Conservation (phyloP, 1,140 invertebrate genomes). For the Leptinotarsa lineolata region DNA sequence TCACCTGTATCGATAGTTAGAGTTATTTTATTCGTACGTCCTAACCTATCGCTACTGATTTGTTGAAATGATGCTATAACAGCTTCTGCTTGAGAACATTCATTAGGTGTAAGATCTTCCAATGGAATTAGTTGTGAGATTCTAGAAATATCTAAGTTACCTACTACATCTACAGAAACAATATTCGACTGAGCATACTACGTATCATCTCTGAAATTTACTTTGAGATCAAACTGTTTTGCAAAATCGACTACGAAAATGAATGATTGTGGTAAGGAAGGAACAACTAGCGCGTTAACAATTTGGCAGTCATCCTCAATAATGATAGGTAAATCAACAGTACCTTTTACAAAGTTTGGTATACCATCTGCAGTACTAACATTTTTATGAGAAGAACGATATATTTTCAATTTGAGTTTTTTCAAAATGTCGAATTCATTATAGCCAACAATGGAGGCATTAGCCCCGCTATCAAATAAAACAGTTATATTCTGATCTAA, state of each 20-base stretch:
- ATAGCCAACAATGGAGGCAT: background rate
- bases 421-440: background rate
- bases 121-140: too few species aligned
- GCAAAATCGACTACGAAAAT: constrained; percentile 15
- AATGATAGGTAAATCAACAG: constrained; percentile 5
- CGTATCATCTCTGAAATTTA: constrained; percentile 18
- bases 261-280: constrained; percentile 4
- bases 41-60: too few species aligned
- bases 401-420: background rate
- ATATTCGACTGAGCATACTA: background rate
- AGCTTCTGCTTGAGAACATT: too few species aligned
- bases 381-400: background rate
- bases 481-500: background rate
- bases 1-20: constrained; percentile 19
- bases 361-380: constrained; percentile 7
- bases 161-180: background rate
- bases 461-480: background rate
- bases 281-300: constrained; percentile 10
- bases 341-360: background rate
- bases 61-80: too few species aligned
- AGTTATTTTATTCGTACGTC: too few species aligned
- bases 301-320: background rate
- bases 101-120: too few species aligned
- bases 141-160: background rate
- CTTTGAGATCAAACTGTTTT: background rate